Conservation (phyloP, 2,888 invertebrate species). For the Peribatodes rhomboidaria region DNA sequence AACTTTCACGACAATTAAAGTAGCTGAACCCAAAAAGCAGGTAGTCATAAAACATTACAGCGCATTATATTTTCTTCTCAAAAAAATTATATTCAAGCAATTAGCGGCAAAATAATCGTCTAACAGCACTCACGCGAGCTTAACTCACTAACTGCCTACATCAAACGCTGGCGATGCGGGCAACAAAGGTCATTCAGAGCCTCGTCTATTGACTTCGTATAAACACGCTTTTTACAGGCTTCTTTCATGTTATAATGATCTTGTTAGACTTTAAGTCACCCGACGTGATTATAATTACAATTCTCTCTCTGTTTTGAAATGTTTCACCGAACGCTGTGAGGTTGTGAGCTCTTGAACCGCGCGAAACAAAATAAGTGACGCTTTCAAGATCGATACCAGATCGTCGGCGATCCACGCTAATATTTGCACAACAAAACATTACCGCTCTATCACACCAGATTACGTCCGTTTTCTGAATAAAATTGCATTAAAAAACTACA, state of each 20-base stretch:
- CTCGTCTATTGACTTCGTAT: background rate
- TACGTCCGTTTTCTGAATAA: slow-evolving; percentile 21
- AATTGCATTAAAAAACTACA: slow-evolving; percentile 1
- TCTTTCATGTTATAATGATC: slow-evolving; percentile 10
- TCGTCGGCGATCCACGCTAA: slow-evolving; percentile 39
- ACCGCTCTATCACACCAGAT: slow-evolving; percentile 12
- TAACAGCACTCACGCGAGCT: slow-evolving; percentile 28
- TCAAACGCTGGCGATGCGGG: slow-evolving; percentile 23
- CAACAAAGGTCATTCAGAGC: slow-evolving; percentile 26
- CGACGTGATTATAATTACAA: background rate
- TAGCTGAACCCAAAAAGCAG: background rate
- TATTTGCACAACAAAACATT: slow-evolving; percentile 41
- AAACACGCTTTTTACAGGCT: slow-evolving; percentile 6
- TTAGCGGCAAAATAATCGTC: slow-evolving; percentile 33
- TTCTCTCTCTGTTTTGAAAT: background rate
- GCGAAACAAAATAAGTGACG: slow-evolving; percentile 43
- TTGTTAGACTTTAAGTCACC: background rate
- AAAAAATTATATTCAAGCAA: slow-evolving; percentile 22
- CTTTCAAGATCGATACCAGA: slow-evolving; percentile 42
- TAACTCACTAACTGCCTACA: slow-evolving; percentile 13
- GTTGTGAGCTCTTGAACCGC: slow-evolving; percentile 33
- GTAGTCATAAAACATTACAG: slow-evolving; percentile 2
- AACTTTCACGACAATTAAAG: no score
- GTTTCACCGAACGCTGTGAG: background rate
- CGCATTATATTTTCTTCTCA: slow-evolving; percentile 11